Evolutionary conservation across 2,888 invertebrate species (phyloP).

Genomic region (Ectobius pallidus): DNA sequence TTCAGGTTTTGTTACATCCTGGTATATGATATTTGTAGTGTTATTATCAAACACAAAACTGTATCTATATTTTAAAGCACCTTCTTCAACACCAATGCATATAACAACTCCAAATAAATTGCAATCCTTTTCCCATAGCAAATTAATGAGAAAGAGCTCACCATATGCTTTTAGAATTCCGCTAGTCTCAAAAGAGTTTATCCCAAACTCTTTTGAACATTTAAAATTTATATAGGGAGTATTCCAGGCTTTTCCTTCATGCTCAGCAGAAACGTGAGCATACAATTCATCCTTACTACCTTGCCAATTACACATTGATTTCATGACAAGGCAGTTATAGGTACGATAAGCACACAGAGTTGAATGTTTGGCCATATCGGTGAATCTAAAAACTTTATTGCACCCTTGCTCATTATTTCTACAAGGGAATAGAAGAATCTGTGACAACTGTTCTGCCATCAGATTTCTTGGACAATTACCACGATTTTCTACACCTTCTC

Average conservation of each 20-base stretch:
- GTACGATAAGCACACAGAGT: not conserved
- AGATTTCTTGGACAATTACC: not conserved
- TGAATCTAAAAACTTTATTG: not conserved
- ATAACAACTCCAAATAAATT: not conserved
- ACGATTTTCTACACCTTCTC: too few species aligned
- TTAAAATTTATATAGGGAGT: not conserved
- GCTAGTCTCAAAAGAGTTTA: not conserved
- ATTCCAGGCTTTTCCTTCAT: not conserved
- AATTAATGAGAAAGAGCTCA: not conserved
- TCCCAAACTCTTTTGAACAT: constrained; percentile 9
- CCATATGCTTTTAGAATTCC: not conserved
- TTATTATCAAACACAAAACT: not conserved
- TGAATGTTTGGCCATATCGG: not conserved
- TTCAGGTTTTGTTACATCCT: not conserved
- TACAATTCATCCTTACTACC: not conserved
- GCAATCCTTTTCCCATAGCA: not conserved
- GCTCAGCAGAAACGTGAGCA: not conserved
- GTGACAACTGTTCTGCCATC: not conserved
- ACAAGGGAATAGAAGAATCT: not conserved
- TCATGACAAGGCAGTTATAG: not conserved
- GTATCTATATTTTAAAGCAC: not conserved
- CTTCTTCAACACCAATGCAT: not conserved
- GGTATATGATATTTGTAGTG: not conserved
- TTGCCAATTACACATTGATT: not conserved
- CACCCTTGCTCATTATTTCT: not conserved